Evolutionary conservation across 2,888 invertebrate genomes (phyloP).

Genomic region (Nomada goodeniana): DNA sequence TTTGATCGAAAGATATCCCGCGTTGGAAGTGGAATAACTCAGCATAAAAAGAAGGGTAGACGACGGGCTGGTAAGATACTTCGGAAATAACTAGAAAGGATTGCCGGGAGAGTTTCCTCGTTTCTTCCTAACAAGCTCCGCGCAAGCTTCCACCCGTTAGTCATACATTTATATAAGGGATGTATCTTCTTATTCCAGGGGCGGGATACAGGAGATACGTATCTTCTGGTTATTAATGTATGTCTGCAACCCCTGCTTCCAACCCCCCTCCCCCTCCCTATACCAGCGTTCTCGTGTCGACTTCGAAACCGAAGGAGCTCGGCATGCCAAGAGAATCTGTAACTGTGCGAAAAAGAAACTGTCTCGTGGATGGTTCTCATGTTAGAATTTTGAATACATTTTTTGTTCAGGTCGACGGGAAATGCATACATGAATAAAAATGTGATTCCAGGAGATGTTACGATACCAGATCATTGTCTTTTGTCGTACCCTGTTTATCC

Average conservation of each 20-base stretch:
- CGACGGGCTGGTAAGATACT: constrained; percentile 46
- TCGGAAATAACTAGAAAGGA: constrained; percentile 68
- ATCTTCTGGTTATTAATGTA: constrained; percentile 83
- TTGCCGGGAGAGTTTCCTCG: constrained; percentile 67
- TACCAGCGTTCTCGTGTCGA: constrained; percentile 21
- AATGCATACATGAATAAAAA: neutral
- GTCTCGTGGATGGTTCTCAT: constrained; percentile 75
- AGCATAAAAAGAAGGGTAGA: constrained; percentile 40
- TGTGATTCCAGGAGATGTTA: neutral
- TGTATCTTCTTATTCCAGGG: constrained; percentile 74
- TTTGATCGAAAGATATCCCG: constrained; percentile 51
- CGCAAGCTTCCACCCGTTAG: constrained; percentile 78
- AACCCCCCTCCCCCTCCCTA: constrained; percentile 41
- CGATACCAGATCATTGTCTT: too few relatives aligned
- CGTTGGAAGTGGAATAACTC: constrained; percentile 49
- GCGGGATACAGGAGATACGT: constrained; percentile 77
- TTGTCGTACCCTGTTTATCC: too few relatives aligned
- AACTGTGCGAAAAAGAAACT: constrained; percentile 75
- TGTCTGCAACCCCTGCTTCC: constrained; percentile 76
- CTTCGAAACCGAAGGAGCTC: constrained; percentile 65
- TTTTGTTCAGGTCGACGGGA: neutral
- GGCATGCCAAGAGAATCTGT: constrained; percentile 77
- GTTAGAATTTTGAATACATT: neutral
- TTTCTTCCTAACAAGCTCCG: constrained; percentile 75
- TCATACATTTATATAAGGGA: constrained; percentile 80